Evolutionary conservation across 2,888 invertebrate species (phyloP).

Genomic region (Notodonta ziczac): DNA sequence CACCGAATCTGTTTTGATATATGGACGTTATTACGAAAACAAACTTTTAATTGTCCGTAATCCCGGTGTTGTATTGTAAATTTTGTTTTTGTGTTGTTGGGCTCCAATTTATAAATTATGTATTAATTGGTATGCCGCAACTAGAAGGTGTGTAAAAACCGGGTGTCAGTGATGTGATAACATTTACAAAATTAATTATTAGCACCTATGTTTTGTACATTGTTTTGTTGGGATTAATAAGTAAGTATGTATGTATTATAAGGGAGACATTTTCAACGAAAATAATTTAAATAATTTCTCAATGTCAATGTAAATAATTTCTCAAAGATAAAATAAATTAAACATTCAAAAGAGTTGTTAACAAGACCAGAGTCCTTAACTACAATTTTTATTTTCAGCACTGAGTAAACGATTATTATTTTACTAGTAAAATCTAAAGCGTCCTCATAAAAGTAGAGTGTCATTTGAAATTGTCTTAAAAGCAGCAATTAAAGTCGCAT

Average conservation of each 20-base stretch:
- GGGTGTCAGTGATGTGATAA: neutral
- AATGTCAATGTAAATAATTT: no score
- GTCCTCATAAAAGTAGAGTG: slow-evolving; percentile 2
- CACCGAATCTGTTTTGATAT: slow-evolving; percentile 64
- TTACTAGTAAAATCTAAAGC: no score
- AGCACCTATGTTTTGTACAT: no score
- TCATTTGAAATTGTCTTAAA: slow-evolving; percentile 27
- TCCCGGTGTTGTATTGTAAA: slow-evolving; percentile 63
- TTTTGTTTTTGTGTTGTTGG: slow-evolving; percentile 43
- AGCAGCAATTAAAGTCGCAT: slow-evolving; percentile 67
- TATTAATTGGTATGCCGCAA: slow-evolving; percentile 10
- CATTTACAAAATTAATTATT: neutral
- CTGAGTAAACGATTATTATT: no score
- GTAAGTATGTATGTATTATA: no score
- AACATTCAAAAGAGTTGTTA: no score
- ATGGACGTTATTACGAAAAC: slow-evolving; percentile 71
- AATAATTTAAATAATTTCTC: no score
- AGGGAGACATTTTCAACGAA: no score
- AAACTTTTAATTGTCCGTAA: slow-evolving; percentile 80
- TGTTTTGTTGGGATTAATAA: no score
- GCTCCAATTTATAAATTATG: slow-evolving; percentile 28
- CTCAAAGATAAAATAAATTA: no score
- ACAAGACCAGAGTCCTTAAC: no score
- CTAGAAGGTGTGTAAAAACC: neutral
- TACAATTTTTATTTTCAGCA: no score